Conservation (phyloP, 2,113 vertebrate genomes). For the Sylvilagus bachmani region DNA sequence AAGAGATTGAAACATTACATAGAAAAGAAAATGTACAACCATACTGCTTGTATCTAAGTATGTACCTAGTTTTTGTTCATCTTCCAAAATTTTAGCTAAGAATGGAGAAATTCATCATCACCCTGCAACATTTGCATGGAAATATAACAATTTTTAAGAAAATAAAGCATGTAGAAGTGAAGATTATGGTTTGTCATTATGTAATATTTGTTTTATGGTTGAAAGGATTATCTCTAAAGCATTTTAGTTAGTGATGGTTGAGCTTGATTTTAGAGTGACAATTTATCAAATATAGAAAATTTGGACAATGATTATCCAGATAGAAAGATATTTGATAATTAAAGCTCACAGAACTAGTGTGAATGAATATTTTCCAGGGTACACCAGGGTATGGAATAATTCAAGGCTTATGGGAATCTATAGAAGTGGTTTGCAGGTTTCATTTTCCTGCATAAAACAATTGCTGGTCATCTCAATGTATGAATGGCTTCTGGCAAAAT, state of each 20-base stretch:
- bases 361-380: neutral
- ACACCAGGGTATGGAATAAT: neutral
- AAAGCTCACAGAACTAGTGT: neutral
- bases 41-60: neutral
- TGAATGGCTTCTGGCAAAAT: neutral
- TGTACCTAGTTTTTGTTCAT: neutral
- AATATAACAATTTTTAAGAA: neutral
- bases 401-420: neutral
- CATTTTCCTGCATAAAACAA: neutral
- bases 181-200: neutral
- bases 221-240: neutral
- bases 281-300: neutral
- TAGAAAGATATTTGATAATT: neutral
- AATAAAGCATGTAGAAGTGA: neutral
- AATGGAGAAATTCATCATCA: neutral
- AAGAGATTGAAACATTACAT: constrained; percentile 29
- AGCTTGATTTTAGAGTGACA: neutral
- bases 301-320: neutral
- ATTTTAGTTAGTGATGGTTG: neutral
- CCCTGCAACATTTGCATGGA: neutral
- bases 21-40: neutral
- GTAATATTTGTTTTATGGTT: neutral
- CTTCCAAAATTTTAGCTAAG: neutral
- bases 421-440: neutral
- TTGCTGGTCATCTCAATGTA: neutral